Conservation (phyloP, 2,888 invertebrate genomes). For the Pelosia muscerda region DNA sequence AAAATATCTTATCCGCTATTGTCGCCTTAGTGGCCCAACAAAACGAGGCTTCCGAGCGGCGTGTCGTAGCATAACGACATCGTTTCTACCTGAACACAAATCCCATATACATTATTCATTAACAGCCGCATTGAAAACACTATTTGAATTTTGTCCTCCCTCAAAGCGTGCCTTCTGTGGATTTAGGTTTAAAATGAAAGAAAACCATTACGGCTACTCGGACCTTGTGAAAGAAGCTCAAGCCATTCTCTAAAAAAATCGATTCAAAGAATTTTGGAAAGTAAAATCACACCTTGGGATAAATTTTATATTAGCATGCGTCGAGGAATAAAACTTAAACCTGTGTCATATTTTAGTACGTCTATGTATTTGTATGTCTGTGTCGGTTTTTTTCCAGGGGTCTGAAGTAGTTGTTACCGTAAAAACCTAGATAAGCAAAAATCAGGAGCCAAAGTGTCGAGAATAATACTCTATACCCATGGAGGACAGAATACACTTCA, state of each 20-base stretch:
- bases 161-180: not conserved
- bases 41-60: slow-evolving; percentile 33
- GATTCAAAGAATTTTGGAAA: too few relatives aligned
- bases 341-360: not conserved
- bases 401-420: too few relatives aligned
- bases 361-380: too few relatives aligned
- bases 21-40: slow-evolving; percentile 22
- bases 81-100: slow-evolving; percentile 49
- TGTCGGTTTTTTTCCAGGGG: too few relatives aligned
- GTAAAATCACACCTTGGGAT: not conserved
- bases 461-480: too few relatives aligned
- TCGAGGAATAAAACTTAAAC: not conserved
- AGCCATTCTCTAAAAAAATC: not conserved
- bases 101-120: slow-evolving; percentile 55
- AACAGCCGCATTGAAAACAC: slow-evolving; percentile 40
- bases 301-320: not conserved
- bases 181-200: slow-evolving; percentile 8
- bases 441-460: too few relatives aligned
- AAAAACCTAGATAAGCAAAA: too few relatives aligned
- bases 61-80: slow-evolving; percentile 48
- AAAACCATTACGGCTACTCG: not conserved
- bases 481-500: too few relatives aligned
- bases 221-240: not conserved
- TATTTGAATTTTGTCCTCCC: slow-evolving; percentile 40
- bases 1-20: not conserved